These are phyloP conservation scores for Tridacna crocea DNA, from an alignment of 2,888 invertebrate genomes.

Conservation along the genomic window DNA sequence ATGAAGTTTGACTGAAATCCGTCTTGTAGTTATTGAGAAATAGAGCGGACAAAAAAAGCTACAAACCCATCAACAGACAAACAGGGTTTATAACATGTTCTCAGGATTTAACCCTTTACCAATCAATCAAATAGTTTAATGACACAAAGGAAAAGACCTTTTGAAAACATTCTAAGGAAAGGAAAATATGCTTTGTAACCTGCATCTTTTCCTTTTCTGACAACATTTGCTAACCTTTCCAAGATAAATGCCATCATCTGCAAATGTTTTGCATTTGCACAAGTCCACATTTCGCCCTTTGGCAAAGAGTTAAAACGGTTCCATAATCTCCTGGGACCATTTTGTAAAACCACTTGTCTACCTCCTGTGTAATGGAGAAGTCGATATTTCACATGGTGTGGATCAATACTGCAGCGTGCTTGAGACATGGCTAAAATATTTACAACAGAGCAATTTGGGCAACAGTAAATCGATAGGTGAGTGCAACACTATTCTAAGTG, in stretches of 20 bases:
- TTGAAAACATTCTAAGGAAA: neutral
- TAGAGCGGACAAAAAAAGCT: no score
- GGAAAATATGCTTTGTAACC: neutral
- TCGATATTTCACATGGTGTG: neutral
- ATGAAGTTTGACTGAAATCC: no score
- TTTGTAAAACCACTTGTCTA: neutral
- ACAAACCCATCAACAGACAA: no score
- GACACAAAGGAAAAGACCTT: neutral
- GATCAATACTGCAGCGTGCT: neutral
- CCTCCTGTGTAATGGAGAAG: constrained; percentile 7
- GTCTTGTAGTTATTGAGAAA: no score
- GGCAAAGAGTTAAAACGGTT: neutral
- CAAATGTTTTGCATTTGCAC: neutral
- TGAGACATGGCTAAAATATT: neutral
- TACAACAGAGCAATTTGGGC: neutral
- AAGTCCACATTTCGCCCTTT: neutral
- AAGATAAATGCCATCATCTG: no score
- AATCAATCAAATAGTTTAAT: no score
- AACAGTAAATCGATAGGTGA: no score
- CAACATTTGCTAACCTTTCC: neutral
- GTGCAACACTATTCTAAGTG: no score
- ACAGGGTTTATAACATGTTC: no score
- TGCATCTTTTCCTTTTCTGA: neutral
- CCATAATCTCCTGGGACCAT: neutral
- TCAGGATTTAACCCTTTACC: no score